Conservation (phyloP, 2,888 invertebrate genomes). For the Troides oblongomaculatus region DNA sequence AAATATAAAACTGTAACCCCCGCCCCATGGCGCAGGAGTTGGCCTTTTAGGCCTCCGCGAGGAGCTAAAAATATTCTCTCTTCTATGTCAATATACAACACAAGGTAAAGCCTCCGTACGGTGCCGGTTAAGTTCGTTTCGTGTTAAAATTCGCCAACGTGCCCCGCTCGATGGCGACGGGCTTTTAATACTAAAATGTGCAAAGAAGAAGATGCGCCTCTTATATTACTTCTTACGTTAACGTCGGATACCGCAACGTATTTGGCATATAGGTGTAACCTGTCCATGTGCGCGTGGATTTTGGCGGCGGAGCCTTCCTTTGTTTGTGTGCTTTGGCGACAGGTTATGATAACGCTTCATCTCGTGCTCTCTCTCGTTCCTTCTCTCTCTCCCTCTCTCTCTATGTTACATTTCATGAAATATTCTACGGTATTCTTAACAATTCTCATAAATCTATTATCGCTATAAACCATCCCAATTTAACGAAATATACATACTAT, state of each 20-base stretch:
- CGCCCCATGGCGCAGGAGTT: constrained; percentile 71
- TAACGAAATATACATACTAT: constrained; percentile 5
- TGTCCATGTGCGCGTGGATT: constrained; percentile 61
- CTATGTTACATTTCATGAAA: constrained; percentile 32
- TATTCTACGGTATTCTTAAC: constrained; percentile 43
- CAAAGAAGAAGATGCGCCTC: constrained; percentile 78
- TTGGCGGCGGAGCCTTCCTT: constrained; percentile 56
- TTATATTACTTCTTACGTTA: constrained; percentile 79
- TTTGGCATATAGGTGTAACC: constrained; percentile 66
- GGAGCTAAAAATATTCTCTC: constrained; percentile 38
- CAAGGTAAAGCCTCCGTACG: constrained; percentile 49
- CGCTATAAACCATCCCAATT: constrained; percentile 26
- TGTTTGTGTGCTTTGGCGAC: constrained; percentile 47
- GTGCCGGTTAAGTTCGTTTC: constrained; percentile 53
- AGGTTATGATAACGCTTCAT: constrained; percentile 44
- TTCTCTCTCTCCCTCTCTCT: constrained; percentile 17
- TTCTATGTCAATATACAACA: constrained; percentile 47
- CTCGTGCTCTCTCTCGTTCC: constrained; percentile 18
- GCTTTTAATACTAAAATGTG: constrained; percentile 77
- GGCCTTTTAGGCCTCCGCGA: constrained; percentile 56
- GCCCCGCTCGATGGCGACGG: constrained; percentile 70
- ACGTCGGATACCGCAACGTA: constrained; percentile 75
- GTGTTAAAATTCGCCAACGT: constrained; percentile 66
- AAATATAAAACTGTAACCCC: constrained; percentile 62
- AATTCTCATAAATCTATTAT: constrained; percentile 40